A percentile compares a stretch with the other conserved stretches of the same genome.
Evolutionary conservation across 2,113 vertebrate species (phyloP).

Genomic region (Aix galericulata): DNA sequence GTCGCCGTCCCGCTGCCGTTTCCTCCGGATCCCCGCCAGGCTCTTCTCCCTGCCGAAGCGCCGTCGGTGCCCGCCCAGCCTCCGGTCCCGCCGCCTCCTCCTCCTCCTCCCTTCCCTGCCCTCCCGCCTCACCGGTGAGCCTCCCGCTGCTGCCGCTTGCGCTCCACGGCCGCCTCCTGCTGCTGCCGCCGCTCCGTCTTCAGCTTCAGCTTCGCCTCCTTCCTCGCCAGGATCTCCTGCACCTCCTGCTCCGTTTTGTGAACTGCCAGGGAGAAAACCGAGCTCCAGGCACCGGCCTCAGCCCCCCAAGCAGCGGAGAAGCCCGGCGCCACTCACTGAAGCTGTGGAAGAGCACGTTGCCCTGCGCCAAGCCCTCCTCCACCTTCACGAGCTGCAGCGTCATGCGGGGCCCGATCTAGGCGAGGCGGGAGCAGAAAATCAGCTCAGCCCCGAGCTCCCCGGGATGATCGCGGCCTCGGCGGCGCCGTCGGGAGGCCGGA

Average conservation of each 20-base stretch:
- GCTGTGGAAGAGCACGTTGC: conserved; percentile 87
- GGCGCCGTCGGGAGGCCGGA: no score
- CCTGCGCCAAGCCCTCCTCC: conserved; percentile 87
- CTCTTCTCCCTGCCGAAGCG: conserved; percentile 80
- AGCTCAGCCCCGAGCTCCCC: background rate
- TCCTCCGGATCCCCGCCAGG: conserved; percentile 83
- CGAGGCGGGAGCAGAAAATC: rapidly evolving
- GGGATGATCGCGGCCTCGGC: background rate
- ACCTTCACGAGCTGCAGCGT: conserved; percentile 88
- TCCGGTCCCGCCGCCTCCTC: no score
- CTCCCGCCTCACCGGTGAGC: conserved; percentile 75
- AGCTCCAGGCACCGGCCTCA: rapidly evolving
- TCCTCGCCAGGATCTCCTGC: conserved; percentile 79
- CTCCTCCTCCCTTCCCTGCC: no score
- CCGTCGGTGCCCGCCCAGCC: rapidly evolving
- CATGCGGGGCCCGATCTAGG: conserved; percentile 90
- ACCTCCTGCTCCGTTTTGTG: conserved; percentile 85
- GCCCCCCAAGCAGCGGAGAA: rapidly evolving
- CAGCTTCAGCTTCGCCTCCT: conserved; percentile 79
- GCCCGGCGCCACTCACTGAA: conserved; percentile 69
- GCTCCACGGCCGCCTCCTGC: conserved; percentile 83
- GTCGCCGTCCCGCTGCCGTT: conserved; percentile 53
- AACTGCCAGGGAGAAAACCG: conserved; percentile 62
- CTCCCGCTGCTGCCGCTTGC: conserved; percentile 77
- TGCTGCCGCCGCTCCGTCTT: conserved; percentile 76